phyloP scores from a whole-genome alignment of 2,888 invertebrate species.

The Leptura quadrifasciata region DNA sequence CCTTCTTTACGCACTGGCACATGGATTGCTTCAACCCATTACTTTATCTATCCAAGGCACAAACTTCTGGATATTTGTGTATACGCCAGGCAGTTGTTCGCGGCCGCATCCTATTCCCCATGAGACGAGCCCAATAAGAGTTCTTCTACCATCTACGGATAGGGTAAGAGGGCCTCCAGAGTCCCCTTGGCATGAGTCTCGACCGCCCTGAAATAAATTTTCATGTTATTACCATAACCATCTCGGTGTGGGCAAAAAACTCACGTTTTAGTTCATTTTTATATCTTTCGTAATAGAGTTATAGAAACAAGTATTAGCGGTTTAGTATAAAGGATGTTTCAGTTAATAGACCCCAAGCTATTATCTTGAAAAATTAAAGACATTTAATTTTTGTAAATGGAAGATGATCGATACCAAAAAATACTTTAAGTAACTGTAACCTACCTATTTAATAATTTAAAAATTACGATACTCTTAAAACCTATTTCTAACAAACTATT shows the following conservation, averaged over 20 bases:
- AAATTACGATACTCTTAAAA: too few relatives aligned
- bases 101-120: conserved; percentile 95
- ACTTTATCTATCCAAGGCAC: conserved; percentile 94
- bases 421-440: too few relatives aligned
- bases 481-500: too few relatives aligned
- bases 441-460: too few relatives aligned
- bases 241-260: neutral
- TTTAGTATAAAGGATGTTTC: too few relatives aligned
- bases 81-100: conserved; percentile 92
- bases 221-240: neutral
- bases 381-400: too few relatives aligned
- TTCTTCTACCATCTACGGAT: conserved; percentile 89
- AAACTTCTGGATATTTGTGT: conserved; percentile 94
- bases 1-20: conserved; percentile 49
- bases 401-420: too few relatives aligned
- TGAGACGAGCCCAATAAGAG: conserved; percentile 90
- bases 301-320: neutral
- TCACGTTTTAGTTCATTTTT: neutral
- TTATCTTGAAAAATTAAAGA: too few relatives aligned
- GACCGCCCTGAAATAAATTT: conserved; percentile 76
- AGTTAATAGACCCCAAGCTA: too few relatives aligned
- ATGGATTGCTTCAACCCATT: conserved; percentile 75
- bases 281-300: neutral
- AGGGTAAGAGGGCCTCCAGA: conserved; percentile 94
- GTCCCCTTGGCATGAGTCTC: conserved; percentile 85